Evolutionary conservation across 30 jellyfish, hydroid and myxozoan genomes (phyloP).

Genomic region (Aurelia aurita complex sp. Pacific): DNA sequence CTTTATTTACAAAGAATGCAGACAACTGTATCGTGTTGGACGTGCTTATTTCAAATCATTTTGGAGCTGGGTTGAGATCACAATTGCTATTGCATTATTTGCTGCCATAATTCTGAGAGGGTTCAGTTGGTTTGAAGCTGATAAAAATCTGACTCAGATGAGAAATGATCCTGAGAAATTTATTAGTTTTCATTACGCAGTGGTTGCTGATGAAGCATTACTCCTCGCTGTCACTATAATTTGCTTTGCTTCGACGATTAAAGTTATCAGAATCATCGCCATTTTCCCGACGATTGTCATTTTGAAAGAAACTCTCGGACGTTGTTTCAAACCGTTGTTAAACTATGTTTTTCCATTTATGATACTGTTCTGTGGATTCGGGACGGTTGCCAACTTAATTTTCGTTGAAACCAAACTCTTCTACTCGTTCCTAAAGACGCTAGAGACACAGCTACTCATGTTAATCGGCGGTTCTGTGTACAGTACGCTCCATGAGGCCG

Average conservation of each 20-base stretch:
- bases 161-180: conserved; percentile 51
- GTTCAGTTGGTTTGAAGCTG: conserved; percentile 35
- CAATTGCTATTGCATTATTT: conserved; percentile 18
- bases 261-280: conserved; percentile 35
- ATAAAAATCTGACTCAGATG: conserved; percentile 5
- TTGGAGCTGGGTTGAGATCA: conserved; percentile 47
- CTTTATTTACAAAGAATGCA: conserved; percentile 44
- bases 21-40: conserved; percentile 43
- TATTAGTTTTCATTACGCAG: conserved; percentile 51
- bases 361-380: conserved; percentile 14
- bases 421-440: conserved; percentile 23
- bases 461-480: conserved; percentile 58
- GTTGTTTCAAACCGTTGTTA: conserved; percentile 35
- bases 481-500: conserved; percentile 13
- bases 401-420: conserved; percentile 22
- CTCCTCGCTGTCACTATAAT: conserved; percentile 43
- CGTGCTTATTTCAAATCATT: conserved; percentile 22
- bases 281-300: conserved; percentile 31
- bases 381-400: conserved; percentile 28
- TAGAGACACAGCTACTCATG: conserved; percentile 40
- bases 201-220: conserved; percentile 56
- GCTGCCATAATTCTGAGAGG: conserved; percentile 28
- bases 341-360: conserved; percentile 32
- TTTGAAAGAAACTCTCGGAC: conserved; percentile 20
- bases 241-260: conserved; percentile 46